Evolutionary conservation across 2,888 invertebrate species (phyloP).

Genomic region (Schizotus pectinicornis): DNA sequence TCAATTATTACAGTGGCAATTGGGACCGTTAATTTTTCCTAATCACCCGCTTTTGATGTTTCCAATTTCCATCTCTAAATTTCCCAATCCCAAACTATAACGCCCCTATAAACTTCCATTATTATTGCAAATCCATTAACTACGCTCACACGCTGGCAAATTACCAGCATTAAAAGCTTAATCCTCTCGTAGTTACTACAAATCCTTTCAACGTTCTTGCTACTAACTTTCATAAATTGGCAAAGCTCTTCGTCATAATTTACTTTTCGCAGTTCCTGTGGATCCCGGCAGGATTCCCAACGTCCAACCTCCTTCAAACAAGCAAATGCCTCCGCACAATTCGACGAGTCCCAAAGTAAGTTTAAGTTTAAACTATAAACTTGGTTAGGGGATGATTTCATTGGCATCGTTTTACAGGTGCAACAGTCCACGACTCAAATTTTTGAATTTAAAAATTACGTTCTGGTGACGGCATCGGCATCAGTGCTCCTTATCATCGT

Average conservation of each 20-base stretch:
- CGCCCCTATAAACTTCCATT: too few relatives aligned
- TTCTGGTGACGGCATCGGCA: slow-evolving; percentile 9
- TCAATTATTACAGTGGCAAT: too few relatives aligned
- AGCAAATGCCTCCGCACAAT: slow-evolving; percentile 15
- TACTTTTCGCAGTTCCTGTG: slow-evolving; percentile 44
- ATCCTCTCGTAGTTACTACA: too few relatives aligned
- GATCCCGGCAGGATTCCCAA: slow-evolving; percentile 48
- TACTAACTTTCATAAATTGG: too few relatives aligned
- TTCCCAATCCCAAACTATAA: too few relatives aligned
- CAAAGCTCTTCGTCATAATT: neutral
- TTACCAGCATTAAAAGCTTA: too few relatives aligned
- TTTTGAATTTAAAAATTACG: slow-evolving; percentile 5
- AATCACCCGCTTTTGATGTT: too few relatives aligned
- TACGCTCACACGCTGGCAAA: too few relatives aligned
- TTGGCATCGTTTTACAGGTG: slow-evolving; percentile 10
- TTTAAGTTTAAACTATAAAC: slow-evolving; percentile 17
- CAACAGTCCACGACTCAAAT: slow-evolving; percentile 4
- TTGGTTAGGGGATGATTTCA: neutral
- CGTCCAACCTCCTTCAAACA: slow-evolving; percentile 45
- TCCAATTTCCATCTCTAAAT: too few relatives aligned
- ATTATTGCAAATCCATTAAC: too few relatives aligned
- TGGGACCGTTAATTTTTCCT: too few relatives aligned
- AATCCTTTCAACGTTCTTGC: too few relatives aligned
- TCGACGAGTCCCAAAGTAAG: slow-evolving; percentile 15
- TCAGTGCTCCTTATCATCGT: slow-evolving; percentile 8